These are phyloP conservation scores for Amiota minor DNA, from an alignment of 2,888 invertebrate genomes.

Conservation along the genomic window DNA sequence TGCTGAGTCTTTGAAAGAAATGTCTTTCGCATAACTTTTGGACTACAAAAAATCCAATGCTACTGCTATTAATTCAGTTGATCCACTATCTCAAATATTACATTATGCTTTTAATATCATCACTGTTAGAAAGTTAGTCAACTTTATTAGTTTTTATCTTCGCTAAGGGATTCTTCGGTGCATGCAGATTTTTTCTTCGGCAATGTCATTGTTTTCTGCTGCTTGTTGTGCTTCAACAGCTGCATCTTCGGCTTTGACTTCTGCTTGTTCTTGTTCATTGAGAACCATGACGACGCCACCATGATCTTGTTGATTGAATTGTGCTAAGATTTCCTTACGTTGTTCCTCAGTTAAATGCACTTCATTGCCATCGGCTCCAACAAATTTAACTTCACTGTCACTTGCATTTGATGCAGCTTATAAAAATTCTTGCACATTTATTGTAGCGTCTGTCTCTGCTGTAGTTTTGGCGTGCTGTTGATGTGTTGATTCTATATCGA, in stretches of 20 bases:
- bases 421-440: conserved; percentile 75
- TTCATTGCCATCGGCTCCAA: conserved; percentile 74
- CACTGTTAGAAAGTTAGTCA: too few species aligned
- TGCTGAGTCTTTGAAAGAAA: too few species aligned
- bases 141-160: too few species aligned
- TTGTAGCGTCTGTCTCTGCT: conserved; percentile 74
- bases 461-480: conserved; percentile 59
- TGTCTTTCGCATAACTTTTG: too few species aligned
- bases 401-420: conserved; percentile 70
- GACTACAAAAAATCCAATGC: too few species aligned
- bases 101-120: too few species aligned
- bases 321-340: conserved; percentile 72
- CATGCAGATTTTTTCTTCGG: conserved; percentile 39
- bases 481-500: conserved; percentile 62
- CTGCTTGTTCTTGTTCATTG: conserved; percentile 59
- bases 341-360: conserved; percentile 72
- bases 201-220: conserved; percentile 25
- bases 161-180: conserved; percentile 50
- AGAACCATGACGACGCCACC: conserved; percentile 73
- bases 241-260: conserved; percentile 12
- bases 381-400: conserved; percentile 72
- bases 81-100: too few species aligned
- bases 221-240: conserved; percentile 15
- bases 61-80: too few species aligned
- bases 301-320: conserved; percentile 69